A percentile compares a stretch with the other conserved stretches of the same genome.
These are phyloP conservation scores for Tichodroma muraria DNA, from an alignment of 2,113 vertebrate genomes.

Conservation along the genomic window DNA sequence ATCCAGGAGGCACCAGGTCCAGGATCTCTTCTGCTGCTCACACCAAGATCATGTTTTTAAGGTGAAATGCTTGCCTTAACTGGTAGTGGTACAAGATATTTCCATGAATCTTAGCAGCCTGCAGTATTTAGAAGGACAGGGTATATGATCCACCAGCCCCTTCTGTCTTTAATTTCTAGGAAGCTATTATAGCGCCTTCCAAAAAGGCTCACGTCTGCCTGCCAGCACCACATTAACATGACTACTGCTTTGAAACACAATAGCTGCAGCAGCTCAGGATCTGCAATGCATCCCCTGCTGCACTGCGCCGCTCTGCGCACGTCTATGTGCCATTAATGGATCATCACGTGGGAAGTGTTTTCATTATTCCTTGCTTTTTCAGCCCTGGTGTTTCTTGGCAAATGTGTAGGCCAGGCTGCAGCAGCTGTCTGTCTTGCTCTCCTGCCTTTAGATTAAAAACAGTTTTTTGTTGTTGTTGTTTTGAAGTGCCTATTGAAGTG, in stretches of 20 bases:
- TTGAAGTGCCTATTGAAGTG: conserved; percentile 48
- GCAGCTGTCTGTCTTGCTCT: neutral
- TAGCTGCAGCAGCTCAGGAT: neutral
- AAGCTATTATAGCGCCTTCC: neutral
- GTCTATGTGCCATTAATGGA: neutral
- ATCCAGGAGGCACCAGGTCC: neutral
- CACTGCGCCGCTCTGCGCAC: neutral
- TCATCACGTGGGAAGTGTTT: conserved; percentile 12
- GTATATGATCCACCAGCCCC: neutral
- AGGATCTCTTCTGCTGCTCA: neutral
- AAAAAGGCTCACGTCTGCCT: neutral
- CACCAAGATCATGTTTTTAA: neutral
- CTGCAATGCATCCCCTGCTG: neutral
- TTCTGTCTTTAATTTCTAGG: conserved; percentile 58
- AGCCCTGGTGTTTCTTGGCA: neutral
- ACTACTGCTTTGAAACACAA: conserved; percentile 39
- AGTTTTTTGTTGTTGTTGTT: conserved; percentile 24
- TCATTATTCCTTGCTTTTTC: conserved; percentile 14
- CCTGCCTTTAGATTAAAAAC: conserved; percentile 6
- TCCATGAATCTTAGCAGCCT: neutral
- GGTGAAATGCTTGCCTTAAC: neutral
- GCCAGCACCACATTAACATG: conserved; percentile 24
- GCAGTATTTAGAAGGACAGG: neutral
- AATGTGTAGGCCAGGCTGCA: neutral
- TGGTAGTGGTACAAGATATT: neutral